Conservation (phyloP, 2,797 vertebrate species). For the Rhodeus uyekii region DNA sequence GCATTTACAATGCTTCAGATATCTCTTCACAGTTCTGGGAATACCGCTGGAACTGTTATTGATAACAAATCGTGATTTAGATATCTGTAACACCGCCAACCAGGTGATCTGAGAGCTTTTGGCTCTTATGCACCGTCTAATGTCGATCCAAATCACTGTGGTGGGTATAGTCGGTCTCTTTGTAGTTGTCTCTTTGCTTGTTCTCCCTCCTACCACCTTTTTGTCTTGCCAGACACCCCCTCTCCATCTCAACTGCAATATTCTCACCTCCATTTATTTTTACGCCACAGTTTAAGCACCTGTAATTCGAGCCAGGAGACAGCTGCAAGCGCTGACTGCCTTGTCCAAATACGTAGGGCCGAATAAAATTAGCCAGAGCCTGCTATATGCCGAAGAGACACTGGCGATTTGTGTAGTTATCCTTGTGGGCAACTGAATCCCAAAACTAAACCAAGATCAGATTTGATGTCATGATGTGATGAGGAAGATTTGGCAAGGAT, state of each 20-base stretch:
- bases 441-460: constrained; percentile 12
- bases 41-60: constrained; percentile 14
- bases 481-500: not conserved
- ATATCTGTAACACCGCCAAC: constrained; percentile 26
- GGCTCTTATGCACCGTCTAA: constrained; percentile 35
- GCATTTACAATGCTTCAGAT: constrained; percentile 27
- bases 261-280: constrained; percentile 61
- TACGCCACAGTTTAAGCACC: constrained; percentile 47
- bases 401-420: not conserved
- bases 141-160: constrained; percentile 42
- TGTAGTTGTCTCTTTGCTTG: constrained; percentile 41
- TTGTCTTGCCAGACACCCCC: constrained; percentile 28
- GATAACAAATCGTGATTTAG: constrained; percentile 42
- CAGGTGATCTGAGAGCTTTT: constrained; percentile 40
- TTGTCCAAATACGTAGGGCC: constrained; percentile 59
- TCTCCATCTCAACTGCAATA: constrained; percentile 24
- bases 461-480: not conserved
- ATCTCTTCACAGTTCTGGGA: constrained; percentile 15
- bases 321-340: constrained; percentile 54
- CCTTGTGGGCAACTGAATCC: not conserved
- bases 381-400: not conserved
- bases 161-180: constrained; percentile 32
- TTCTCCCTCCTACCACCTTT: constrained; percentile 24
- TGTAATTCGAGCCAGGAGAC: constrained; percentile 57
- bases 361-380: constrained; percentile 61